Evolutionary conservation across 2,113 vertebrate species (phyloP), one percentile per base, ranked within the genome.

Genomic region (Charina bottae): DNA sequence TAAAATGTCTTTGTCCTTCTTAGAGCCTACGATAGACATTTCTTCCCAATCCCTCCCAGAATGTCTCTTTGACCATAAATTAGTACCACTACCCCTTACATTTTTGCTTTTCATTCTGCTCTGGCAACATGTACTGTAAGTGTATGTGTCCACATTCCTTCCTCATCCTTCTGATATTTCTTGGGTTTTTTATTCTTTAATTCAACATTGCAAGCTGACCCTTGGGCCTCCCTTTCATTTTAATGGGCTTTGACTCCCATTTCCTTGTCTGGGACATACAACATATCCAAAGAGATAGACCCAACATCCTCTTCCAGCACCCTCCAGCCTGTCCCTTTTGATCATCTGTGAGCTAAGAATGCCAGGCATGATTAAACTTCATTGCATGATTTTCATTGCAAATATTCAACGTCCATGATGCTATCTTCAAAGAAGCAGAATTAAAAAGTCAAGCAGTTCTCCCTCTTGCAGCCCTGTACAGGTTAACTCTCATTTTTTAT

Each of bases 391-490:
- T 89, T 85, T 37, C 12, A 84, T 26, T n/a, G 15, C 85, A 84
- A 83, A 62, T 56, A 64, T 83, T 88, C 59, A 90, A 7, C 26
- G 33, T 64, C n/a, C 68, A 46, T 62, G 64, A 90, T 90, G 42
- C 19, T 88, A 62, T 83, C 56, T 90, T 88, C 85, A 90, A 62
- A 83, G 68, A 58, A 83, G n/a, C 84, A 87, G 64, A 90, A 90
- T 90, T 88, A 83, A 56, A 85, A 89, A 90, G 37, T 55, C 49
- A 85, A 85, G 88, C 60, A 85, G 60, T 89, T 89, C 83, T 89
- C 26, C 78, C 83, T 92, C 78, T 12, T 89, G 58, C 53, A 93
- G 85, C 6, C 1, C 33, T 21, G 9, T 55, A 19, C 26, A 56
- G 85, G 64, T 93, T 88, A 87, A 62, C 24, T 90, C 46, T 59